Percentiles rank a stretch among this genome's conserved stretches.
Evolutionary conservation across 2,797 vertebrate species (phyloP).

Genomic region (Microtus californicus): DNA sequence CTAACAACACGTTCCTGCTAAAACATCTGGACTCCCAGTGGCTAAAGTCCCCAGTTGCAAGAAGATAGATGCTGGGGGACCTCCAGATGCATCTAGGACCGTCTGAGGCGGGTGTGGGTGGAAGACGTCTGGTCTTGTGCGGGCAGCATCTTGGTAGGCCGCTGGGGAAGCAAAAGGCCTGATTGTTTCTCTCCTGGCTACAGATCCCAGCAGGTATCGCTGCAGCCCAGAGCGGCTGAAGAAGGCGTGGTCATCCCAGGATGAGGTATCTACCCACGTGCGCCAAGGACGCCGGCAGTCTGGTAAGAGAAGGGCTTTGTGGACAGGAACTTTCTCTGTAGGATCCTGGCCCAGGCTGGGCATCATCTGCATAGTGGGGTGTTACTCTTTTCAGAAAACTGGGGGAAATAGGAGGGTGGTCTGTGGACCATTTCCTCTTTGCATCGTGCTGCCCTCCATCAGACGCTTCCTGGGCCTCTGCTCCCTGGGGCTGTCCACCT

Average conservation of each 20-base stretch:
- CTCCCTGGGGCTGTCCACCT: neutral
- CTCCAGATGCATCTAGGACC: neutral
- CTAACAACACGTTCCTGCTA: neutral
- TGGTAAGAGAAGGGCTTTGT: constrained; percentile 87
- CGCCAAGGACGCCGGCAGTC: constrained; percentile 93
- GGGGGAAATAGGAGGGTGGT: neutral
- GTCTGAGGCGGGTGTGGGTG: neutral
- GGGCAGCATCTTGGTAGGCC: neutral
- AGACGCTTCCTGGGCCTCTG: neutral
- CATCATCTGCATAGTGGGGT: neutral
- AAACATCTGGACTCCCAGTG: neutral
- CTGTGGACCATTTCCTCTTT: rapidly evolving
- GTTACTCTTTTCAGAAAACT: neutral
- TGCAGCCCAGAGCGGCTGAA: constrained; percentile 94
- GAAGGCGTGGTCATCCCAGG: constrained; percentile 91
- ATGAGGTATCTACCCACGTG: constrained; percentile 84
- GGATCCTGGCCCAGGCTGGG: neutral
- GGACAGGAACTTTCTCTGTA: neutral
- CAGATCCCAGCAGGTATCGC: constrained; percentile 92
- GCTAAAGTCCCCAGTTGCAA: rapidly evolving
- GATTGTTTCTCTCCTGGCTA: neutral
- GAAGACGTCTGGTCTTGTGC: neutral
- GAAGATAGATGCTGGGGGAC: neutral
- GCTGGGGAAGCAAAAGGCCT: neutral
- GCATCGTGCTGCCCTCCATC: no score